Conservation (phyloP, 2,797 vertebrate genomes). For the Rhynchonycteris naso region DNA sequence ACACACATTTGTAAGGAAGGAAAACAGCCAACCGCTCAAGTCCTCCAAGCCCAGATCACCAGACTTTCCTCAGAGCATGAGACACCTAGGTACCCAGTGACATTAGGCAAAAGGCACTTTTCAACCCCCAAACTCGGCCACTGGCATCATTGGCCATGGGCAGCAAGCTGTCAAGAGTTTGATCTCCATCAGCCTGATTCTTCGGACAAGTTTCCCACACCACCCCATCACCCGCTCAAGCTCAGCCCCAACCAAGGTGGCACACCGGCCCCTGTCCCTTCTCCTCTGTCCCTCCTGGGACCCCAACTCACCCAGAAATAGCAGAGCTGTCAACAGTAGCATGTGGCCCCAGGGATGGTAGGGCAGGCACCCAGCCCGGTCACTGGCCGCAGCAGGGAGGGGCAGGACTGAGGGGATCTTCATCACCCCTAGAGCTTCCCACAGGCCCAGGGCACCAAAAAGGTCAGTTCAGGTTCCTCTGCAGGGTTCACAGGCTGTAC, state of each 20-base stretch:
- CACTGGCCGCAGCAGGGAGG: background rate
- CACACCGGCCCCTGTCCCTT: background rate
- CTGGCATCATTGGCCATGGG: background rate
- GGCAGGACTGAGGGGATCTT: background rate
- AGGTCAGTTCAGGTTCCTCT: background rate
- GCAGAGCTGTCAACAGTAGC: slow-evolving; percentile 66
- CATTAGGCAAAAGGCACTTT: background rate
- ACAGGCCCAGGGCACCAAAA: background rate
- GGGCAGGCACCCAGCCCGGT: fast-evolving
- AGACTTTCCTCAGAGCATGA: background rate
- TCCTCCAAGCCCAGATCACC: background rate
- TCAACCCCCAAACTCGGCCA: background rate
- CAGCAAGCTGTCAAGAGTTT: background rate
- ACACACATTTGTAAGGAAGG: background rate
- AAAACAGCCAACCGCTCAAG: background rate
- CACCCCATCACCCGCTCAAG: background rate
- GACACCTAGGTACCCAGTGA: background rate
- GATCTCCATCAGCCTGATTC: background rate
- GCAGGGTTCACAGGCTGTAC: background rate
- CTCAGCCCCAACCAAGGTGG: background rate
- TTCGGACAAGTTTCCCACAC: background rate
- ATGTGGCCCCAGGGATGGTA: background rate
- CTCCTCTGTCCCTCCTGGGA: background rate
- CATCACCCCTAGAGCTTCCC: background rate
- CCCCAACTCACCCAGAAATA: slow-evolving; percentile 64